These are phyloP conservation scores for Agrotis ipsilon DNA, from an alignment of 2,888 invertebrate genomes.

Conservation along the genomic window DNA sequence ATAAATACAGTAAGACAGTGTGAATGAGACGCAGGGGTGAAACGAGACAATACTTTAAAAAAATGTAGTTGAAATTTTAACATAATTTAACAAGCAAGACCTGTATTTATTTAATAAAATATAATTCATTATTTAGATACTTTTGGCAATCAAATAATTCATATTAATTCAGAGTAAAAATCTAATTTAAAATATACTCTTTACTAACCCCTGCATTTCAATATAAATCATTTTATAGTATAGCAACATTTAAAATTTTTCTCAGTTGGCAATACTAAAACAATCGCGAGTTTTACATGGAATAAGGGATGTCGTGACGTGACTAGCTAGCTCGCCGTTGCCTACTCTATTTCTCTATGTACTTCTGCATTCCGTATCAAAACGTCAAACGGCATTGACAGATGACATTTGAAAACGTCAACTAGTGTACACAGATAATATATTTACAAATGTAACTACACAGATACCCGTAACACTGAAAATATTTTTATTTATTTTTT, in stretches of 20 bases:
- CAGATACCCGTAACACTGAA: constrained; percentile 69
- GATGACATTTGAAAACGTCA: constrained; percentile 38
- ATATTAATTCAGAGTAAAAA: no score
- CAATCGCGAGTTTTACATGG: neutral
- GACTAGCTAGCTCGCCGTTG: constrained; percentile 2
- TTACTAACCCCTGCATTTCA: no score
- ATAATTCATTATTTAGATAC: no score
- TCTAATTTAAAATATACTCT: no score
- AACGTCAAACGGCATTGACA: constrained; percentile 42
- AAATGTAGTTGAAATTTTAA: no score
- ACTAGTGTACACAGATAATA: constrained; percentile 53
- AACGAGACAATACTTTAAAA: no score
- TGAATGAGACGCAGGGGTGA: no score
- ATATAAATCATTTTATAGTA: no score
- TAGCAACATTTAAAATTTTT: constrained; percentile 4
- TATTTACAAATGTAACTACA: constrained; percentile 66
- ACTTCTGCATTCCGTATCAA: constrained; percentile 12
- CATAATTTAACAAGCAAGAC: no score
- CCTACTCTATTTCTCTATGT: constrained; percentile 28
- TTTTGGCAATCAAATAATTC: no score
- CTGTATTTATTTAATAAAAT: no score
- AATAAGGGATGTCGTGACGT: neutral
- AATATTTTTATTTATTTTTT: constrained; percentile 30
- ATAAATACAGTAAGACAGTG: no score
- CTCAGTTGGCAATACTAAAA: neutral